Conservation (phyloP, 2,113 vertebrate species). For the Collichthys lucidus region DNA sequence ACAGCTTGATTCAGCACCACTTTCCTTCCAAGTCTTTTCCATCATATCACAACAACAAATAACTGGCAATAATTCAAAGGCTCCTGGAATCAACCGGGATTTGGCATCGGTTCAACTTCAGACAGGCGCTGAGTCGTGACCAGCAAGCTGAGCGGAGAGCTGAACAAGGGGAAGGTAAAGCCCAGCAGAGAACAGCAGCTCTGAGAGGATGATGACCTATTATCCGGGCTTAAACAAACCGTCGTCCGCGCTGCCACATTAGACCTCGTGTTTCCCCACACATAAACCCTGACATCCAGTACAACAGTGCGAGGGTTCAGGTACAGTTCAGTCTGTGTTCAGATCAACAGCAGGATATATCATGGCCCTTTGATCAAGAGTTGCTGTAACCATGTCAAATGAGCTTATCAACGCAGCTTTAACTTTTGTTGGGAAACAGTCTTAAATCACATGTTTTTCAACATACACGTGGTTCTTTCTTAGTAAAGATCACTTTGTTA, state of each 20-base stretch:
- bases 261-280: neutral
- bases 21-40: conserved; percentile 32
- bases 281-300: neutral
- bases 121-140: conserved; percentile 62
- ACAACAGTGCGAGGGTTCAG: neutral
- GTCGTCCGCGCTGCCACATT: neutral
- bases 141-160: conserved; percentile 45
- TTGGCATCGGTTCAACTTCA: conserved; percentile 66
- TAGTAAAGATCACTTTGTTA: neutral
- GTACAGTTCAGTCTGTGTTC: conserved; percentile 5
- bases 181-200: conserved; percentile 25
- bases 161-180: conserved; percentile 28
- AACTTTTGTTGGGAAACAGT: neutral
- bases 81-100: conserved; percentile 50
- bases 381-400: neutral
- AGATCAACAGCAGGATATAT: conserved; percentile 34
- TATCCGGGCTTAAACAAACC: conserved; percentile 20
- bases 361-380: neutral
- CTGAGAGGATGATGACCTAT: conserved; percentile 27
- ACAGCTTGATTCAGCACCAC: conserved; percentile 16
- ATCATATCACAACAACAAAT: conserved; percentile 62
- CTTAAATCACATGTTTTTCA: neutral
- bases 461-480: neutral
- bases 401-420: neutral
- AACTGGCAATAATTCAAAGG: conserved; percentile 64